These are phyloP conservation scores for Aporophyla lueneburgensis DNA, from an alignment of 2,888 invertebrate species.

Conservation along the genomic window DNA sequence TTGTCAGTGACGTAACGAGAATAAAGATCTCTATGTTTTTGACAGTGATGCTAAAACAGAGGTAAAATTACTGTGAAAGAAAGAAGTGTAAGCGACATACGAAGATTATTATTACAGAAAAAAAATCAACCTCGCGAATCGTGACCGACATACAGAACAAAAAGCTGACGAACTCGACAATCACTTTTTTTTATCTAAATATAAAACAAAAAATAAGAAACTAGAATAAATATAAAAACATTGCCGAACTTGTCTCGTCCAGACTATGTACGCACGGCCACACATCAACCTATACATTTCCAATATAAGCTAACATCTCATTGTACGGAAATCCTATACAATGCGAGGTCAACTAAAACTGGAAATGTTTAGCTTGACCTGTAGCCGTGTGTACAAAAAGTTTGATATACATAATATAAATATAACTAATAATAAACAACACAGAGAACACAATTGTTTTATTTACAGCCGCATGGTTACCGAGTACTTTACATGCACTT, in stretches of 20 bases:
- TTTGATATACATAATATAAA: slow-evolving; percentile 37
- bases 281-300: too few species aligned
- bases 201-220: slow-evolving; percentile 35
- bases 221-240: slow-evolving; percentile 41
- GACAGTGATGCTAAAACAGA: background rate
- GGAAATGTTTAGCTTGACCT: too few species aligned
- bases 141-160: slow-evolving; percentile 40
- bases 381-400: slow-evolving; percentile 10
- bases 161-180: slow-evolving; percentile 26
- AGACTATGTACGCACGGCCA: slow-evolving; percentile 21
- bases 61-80: background rate
- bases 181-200: slow-evolving; percentile 29
- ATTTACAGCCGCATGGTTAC: slow-evolving; percentile 67
- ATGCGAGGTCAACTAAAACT: too few species aligned
- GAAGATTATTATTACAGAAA: background rate
- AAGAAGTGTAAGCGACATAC: background rate
- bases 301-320: too few species aligned
- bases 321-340: too few species aligned
- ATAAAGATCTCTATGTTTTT: background rate
- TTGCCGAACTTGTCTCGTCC: slow-evolving; percentile 22
- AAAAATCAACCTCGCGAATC: slow-evolving; percentile 20
- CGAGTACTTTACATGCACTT: slow-evolving; percentile 54
- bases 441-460: slow-evolving; percentile 72
- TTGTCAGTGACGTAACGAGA: background rate
- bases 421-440: slow-evolving; percentile 69